Evolutionary conservation across 2,113 vertebrate genomes (phyloP), one percentile per base, ranked within the genome.

Genomic region (Takifugu bimaculatus): DNA sequence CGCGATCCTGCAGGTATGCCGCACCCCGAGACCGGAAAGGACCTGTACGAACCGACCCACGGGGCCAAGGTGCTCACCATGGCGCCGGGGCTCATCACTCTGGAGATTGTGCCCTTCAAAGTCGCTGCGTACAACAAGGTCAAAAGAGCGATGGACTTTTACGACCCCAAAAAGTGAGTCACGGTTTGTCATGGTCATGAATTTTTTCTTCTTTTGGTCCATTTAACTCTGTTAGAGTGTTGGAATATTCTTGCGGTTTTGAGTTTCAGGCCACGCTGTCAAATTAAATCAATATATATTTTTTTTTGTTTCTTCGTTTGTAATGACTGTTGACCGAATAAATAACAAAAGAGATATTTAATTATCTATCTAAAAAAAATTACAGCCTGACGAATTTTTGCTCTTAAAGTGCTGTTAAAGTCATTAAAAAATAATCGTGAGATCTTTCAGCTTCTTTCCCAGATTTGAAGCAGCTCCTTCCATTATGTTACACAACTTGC

Each of bases 61-160:
- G 96, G 97, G 0, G 96, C 97, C 68, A 97, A 98, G 88, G 97
- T 99, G 60, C 90, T 99, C 74, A 98, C 96, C 39, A 99, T 99
- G 97, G 97, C 97, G 15, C 97, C 97, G 0, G 97, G 97, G 50
- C 93, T 99, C 49, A 94, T 96, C 86, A 94, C 94, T 0, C 65
- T 99, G 80, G 97, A 99, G 87, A 97, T 99, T 1, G 94, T 99
- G 29, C 97, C 97, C 63, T 99, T 99, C 78, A 93, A 96, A 60
- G 96, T 99, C 4, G 97, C 97, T 13, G 97, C 96, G 45, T 99
- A 99, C 80, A 98, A 98, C 78, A 98, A 95, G 65, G 92, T 90
- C 52, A 96, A 95, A 88, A 92, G 88, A 78, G 91, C 90, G 28
- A 99, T 99, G 97, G 96, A 98, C 84, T 99, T 97, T 83, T 98